Evolutionary conservation across 2,888 invertebrate species (phyloP), one percentile per base, ranked within the genome.

Genomic region (Unio pictorum): DNA sequence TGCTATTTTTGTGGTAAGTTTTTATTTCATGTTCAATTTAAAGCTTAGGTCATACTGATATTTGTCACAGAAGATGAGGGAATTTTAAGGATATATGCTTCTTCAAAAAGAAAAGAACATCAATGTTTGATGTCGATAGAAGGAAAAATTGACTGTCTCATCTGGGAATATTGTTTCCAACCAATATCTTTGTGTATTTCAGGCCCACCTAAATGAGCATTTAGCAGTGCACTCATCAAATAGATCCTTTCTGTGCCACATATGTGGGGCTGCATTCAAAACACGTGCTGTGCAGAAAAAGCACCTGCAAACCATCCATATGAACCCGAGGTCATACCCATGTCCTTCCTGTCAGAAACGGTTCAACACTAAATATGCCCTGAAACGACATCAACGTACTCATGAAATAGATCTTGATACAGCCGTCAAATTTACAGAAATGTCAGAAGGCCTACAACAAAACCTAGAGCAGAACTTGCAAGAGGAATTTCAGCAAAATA

Each of bases 231-330:
- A 91, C 78, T 87, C 91, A 0, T 91, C 90, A 55, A 83, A 89
- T 3, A 86, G 92, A 15, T 88, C 91, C 0, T 91, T 90, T 76
- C 89, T 92, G 56, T 92, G 92, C 76, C 91, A 92, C 71, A 87
- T 90, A 17, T 92, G 92, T 79, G 92, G 92, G n/a, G 91, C 91
- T 84, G 72, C 91, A 88, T 89, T 90, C 90, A 92, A 85, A 78
- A 90, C 91, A 0, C 83, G 87, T 26, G 87, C 89, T 0, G 89
- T 89, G 1, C 91, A 91, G 75, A 82, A 89, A 54, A 89, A 89
- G 70, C 91, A 91, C 73, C 84, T 90, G 11, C 83, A 86, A 63
- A 88, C 87, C 26, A 89, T 91, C 63, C 91, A 91, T 78, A 81
- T 85, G 55, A 90, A 90, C 70, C 89, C 90, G 1, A 83, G 89